Conservation (phyloP, 2,888 invertebrate species). For the Euplexia lucipara region DNA sequence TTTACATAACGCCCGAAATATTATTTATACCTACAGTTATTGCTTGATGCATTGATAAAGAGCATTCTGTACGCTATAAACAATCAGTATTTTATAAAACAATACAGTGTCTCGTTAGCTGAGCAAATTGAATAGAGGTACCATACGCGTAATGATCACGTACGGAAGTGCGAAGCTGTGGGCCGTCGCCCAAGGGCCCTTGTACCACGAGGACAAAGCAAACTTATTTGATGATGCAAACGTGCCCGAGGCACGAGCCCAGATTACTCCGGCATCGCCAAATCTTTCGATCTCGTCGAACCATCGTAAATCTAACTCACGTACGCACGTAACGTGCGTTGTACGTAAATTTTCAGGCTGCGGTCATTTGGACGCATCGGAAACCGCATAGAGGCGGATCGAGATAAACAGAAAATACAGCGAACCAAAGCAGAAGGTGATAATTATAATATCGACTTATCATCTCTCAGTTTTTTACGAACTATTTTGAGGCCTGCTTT, state of each 20-base stretch:
- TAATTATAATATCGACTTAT: not conserved
- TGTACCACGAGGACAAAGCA: constrained; percentile 45
- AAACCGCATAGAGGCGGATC: not conserved
- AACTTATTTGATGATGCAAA: constrained; percentile 57
- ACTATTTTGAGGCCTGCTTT: too few relatives aligned
- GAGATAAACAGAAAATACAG: not conserved
- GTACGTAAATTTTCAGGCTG: constrained; percentile 40
- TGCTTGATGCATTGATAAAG: constrained; percentile 30
- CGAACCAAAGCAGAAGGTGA: not conserved
- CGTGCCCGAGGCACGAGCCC: constrained; percentile 37
- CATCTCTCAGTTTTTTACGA: too few relatives aligned
- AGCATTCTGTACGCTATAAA: constrained; percentile 15
- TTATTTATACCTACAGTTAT: constrained; percentile 38
- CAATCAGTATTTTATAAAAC: constrained; percentile 34
- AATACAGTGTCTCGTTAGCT: constrained; percentile 55
- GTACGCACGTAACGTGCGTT: constrained; percentile 30
- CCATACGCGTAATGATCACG: constrained; percentile 68
- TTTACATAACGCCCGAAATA: constrained; percentile 35
- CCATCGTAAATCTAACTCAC: constrained; percentile 57
- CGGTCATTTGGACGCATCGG: constrained; percentile 34
- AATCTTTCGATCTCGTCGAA: constrained; percentile 42
- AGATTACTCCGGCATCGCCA: constrained; percentile 23
- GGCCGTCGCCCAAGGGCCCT: constrained; percentile 54
- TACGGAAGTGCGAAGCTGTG: constrained; percentile 61
- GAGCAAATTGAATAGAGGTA: constrained; percentile 69